Conservation (phyloP, 2,797 vertebrate genomes). For the Paramormyrops hopkinsi region DNA sequence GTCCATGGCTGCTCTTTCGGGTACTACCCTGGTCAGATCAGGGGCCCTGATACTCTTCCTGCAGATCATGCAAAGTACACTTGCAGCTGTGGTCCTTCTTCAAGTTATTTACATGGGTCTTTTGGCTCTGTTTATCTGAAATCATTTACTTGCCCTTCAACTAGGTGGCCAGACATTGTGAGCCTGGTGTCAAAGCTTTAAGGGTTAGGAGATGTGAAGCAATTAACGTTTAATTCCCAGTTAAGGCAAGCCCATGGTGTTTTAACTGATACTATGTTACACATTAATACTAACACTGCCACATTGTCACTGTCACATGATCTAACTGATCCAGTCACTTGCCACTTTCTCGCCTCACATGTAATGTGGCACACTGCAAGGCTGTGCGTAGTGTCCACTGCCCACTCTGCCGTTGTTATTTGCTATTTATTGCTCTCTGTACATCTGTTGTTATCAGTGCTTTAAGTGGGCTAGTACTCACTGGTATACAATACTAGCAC, state of each 20-base stretch:
- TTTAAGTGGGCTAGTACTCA: neutral
- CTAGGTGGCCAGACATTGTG: neutral
- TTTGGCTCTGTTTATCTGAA: neutral
- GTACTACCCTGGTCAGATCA: neutral
- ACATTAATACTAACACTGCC: neutral
- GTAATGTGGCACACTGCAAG: neutral
- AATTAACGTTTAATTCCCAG: neutral
- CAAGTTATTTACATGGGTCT: neutral
- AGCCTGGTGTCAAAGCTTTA: neutral
- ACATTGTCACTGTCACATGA: neutral
- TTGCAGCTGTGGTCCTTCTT: neutral
- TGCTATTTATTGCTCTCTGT: neutral
- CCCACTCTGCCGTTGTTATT: neutral
- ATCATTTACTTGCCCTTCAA: neutral
- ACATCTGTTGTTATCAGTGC: neutral
- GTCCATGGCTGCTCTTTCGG: neutral
- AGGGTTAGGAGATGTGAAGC: neutral
- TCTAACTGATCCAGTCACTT: neutral
- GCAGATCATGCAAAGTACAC: neutral
- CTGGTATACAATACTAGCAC: neutral
- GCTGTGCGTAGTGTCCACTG: neutral
- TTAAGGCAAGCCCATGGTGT: neutral
- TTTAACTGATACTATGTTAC: neutral
- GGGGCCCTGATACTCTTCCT: neutral
- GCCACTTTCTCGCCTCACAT: neutral